Evolutionary conservation across 2,888 invertebrate species (phyloP).

Genomic region (Alentia gelatinosa): DNA sequence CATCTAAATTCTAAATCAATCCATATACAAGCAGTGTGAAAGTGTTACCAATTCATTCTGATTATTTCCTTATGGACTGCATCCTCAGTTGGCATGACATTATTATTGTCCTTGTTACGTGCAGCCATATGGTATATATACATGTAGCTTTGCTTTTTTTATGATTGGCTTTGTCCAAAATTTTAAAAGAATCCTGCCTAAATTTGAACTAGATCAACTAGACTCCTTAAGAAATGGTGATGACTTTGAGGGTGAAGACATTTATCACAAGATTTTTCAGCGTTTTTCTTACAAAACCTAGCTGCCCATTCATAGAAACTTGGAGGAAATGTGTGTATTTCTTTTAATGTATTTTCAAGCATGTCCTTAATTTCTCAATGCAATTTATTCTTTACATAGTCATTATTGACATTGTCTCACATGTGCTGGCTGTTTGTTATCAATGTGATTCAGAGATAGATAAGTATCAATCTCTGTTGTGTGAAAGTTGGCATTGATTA

Average conservation of each 20-base stretch:
- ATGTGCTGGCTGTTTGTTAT: background rate
- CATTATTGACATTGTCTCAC: no score
- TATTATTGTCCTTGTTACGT: background rate
- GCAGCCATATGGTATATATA: no score
- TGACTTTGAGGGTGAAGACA: conserved; percentile 25
- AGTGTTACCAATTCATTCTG: background rate
- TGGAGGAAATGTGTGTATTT: background rate
- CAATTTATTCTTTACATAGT: background rate
- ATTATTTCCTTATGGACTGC: conserved; percentile 1
- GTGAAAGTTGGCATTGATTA: background rate
- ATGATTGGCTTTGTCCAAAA: no score
- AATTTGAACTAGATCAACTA: background rate
- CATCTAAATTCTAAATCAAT: background rate
- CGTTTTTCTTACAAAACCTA: background rate
- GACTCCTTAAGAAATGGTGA: conserved; percentile 33
- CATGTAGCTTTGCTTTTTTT: background rate
- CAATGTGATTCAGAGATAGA: background rate
- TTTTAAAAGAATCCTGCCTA: background rate
- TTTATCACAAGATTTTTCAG: conserved; percentile 8
- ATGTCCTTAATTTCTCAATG: background rate
- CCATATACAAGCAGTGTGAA: background rate
- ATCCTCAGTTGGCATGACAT: background rate
- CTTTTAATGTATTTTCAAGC: background rate
- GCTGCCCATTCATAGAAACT: background rate
- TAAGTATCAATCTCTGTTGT: background rate